These are phyloP conservation scores for Ridgeia piscesae DNA, from an alignment of 1,140 invertebrate genomes.

Conservation along the genomic window DNA sequence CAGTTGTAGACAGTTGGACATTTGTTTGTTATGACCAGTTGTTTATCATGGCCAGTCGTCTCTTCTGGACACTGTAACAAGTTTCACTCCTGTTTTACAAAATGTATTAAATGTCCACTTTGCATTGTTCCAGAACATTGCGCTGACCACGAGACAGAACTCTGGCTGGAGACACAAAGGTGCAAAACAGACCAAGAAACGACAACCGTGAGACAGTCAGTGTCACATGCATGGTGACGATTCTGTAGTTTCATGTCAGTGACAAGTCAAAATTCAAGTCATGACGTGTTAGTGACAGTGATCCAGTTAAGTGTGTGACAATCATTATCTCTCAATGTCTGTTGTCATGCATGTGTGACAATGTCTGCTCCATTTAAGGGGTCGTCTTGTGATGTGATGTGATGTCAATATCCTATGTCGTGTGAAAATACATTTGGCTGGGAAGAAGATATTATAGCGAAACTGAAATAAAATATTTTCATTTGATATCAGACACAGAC, in stretches of 20 bases:
- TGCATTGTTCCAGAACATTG: background rate
- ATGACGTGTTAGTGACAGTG: background rate
- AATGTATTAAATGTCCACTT: background rate
- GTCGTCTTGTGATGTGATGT: no score
- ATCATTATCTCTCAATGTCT: no score
- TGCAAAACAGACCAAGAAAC: background rate
- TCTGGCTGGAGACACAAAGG: background rate
- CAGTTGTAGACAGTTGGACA: background rate
- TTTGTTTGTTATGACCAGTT: background rate
- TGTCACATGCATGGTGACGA: background rate
- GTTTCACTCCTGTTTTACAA: background rate
- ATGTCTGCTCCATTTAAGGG: background rate
- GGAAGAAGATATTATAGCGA: no score
- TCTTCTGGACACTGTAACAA: background rate
- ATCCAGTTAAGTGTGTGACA: background rate
- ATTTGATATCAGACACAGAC: no score
- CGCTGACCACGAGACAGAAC: background rate
- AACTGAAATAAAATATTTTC: no score
- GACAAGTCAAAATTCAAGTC: background rate
- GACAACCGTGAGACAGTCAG: background rate
- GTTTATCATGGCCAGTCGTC: background rate
- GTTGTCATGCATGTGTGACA: background rate
- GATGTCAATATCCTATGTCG: no score
- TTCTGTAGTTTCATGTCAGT: background rate
- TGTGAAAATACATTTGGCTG: no score